Conservation (phyloP, 2,888 invertebrate genomes). For the Eulithis testata region DNA sequence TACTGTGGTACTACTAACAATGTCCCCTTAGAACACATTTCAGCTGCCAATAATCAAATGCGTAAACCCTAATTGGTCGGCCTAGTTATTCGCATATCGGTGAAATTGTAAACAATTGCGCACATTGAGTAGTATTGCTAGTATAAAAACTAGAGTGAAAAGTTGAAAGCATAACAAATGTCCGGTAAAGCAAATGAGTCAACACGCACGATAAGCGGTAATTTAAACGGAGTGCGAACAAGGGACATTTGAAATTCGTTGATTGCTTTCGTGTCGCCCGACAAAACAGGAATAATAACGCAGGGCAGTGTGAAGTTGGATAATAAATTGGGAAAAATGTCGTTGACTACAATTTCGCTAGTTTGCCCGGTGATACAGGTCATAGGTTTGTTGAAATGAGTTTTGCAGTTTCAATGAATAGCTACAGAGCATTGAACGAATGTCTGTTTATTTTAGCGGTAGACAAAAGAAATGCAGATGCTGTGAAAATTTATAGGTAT, state of each 20-base stretch:
- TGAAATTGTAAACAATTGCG: not conserved
- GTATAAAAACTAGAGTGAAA: conserved; percentile 16
- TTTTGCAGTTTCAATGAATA: not conserved
- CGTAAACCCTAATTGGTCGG: not conserved
- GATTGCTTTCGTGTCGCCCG: conserved; percentile 31
- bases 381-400: not conserved
- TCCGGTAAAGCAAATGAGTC: conserved; percentile 12
- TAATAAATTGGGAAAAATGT: conserved; percentile 13
- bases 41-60: too few species aligned
- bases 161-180: conserved; percentile 16
- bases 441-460: too few species aligned
- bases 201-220: conserved; percentile 24
- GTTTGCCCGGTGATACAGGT: not conserved
- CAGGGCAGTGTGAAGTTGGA: not conserved
- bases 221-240: conserved; percentile 26
- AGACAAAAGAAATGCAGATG: too few species aligned
- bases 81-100: not conserved
- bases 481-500: too few species aligned
- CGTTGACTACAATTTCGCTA: not conserved
- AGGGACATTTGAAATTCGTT: conserved; percentile 27
- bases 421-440: too few species aligned
- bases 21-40: too few species aligned
- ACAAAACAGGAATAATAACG: conserved; percentile 12
- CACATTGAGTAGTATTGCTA: not conserved
- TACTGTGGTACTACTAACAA: too few species aligned